A percentile compares a stretch with the other conserved stretches of the same genome.
phyloP scores from a whole-genome alignment of 1,140 invertebrate genomes.

The Idris sp. region DNA sequence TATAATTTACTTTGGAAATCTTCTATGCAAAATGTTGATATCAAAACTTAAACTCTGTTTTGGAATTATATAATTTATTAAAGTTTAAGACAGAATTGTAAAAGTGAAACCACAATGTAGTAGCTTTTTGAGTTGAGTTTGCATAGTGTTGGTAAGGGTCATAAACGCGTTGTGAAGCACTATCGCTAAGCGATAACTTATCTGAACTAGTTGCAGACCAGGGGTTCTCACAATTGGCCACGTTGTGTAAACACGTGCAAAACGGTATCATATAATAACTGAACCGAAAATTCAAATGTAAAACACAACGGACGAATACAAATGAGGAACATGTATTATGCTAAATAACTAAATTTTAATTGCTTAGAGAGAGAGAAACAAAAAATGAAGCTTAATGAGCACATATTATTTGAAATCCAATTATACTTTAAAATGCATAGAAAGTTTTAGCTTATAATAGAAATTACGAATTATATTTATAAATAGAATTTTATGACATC shows the following conservation, averaged over 20 bases:
- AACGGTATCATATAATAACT: slow-evolving; percentile 29
- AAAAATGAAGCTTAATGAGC: too few species aligned
- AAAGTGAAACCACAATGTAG: slow-evolving; percentile 33
- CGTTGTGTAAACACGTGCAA: slow-evolving; percentile 51
- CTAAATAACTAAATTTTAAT: not conserved
- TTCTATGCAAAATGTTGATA: too few species aligned
- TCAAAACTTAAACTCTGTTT: too few species aligned
- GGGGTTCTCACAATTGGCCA: slow-evolving; percentile 68
- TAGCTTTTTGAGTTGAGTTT: slow-evolving; percentile 49
- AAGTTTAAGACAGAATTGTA: slow-evolving; percentile 22
- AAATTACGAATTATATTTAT: too few species aligned
- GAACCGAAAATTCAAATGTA: slow-evolving; percentile 21
- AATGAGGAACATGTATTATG: not conserved
- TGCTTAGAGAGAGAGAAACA: too few species aligned
- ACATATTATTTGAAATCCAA: too few species aligned
- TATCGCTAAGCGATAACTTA: slow-evolving; percentile 75
- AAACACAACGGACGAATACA: too few species aligned
- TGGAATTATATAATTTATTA: too few species aligned
- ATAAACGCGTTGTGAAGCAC: slow-evolving; percentile 68
- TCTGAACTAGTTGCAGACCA: slow-evolving; percentile 75
- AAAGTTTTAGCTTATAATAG: too few species aligned
- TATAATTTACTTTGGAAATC: too few species aligned
- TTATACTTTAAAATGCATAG: too few species aligned
- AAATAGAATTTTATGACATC: too few species aligned
- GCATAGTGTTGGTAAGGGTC: slow-evolving; percentile 54